Conservation (phyloP, 1,140 invertebrate species). For the Zaprionus ghesquierei region DNA sequence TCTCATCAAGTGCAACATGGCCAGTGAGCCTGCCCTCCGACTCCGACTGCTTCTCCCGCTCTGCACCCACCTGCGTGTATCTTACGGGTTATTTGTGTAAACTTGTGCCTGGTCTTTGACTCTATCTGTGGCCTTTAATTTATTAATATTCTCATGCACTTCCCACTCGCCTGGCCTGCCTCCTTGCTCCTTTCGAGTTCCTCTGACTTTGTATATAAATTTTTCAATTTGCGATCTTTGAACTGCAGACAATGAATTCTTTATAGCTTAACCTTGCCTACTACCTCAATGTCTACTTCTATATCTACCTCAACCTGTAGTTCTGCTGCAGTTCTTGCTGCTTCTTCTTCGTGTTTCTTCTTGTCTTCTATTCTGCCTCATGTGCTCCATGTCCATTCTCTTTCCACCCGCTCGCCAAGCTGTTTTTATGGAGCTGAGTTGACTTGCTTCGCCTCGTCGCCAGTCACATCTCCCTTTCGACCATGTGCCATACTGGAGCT, state of each 20-base stretch:
- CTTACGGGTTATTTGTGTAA: conserved; percentile 57
- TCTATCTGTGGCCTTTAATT: conserved; percentile 77
- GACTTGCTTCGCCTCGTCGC: conserved; percentile 6
- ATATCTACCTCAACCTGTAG: not conserved
- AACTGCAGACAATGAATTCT: conserved; percentile 76
- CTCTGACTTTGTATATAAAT: conserved; percentile 51
- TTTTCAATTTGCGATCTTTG: conserved; percentile 81
- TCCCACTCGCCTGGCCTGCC: conserved; percentile 42
- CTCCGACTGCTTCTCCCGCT: not conserved
- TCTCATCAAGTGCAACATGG: conserved; percentile 78
- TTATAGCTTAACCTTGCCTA: conserved; percentile 77
- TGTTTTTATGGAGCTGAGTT: not conserved
- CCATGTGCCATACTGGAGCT: conserved; percentile 1
- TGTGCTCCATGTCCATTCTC: conserved; percentile 7
- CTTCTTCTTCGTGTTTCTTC: not conserved
- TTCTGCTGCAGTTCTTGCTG: too few relatives aligned
- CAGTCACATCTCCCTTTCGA: not conserved
- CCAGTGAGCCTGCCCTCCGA: conserved; percentile 41
- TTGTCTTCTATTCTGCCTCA: conserved; percentile 10
- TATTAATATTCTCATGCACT: conserved; percentile 75
- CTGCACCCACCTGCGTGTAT: not conserved
- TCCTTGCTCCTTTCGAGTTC: not conserved
- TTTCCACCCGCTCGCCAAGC: not conserved
- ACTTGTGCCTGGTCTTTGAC: conserved; percentile 57
- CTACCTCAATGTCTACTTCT: not conserved